Conservation (phyloP, 2,797 vertebrate species). For the Phoxinus dragarum region DNA sequence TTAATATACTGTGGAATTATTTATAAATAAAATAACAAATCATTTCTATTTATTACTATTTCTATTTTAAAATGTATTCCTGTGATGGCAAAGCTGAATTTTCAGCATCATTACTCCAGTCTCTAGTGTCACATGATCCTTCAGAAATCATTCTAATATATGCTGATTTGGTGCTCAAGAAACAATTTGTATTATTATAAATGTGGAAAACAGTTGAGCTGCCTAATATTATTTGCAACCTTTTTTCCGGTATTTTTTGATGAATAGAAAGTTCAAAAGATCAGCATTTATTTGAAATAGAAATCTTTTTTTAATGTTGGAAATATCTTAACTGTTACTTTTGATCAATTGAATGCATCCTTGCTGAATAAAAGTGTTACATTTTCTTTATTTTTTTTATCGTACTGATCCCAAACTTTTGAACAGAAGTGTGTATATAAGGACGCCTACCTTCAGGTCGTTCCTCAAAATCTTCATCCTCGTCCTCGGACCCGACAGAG, state of each 20-base stretch:
- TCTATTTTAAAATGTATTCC: neutral
- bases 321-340: neutral
- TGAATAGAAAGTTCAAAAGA: neutral
- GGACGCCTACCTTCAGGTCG: conserved; percentile 87
- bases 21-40: neutral
- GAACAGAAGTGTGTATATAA: neutral
- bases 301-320: neutral
- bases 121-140: neutral
- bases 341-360: neutral
- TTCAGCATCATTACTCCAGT: neutral
- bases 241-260: neutral
- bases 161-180: neutral
- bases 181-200: neutral
- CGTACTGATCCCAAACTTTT: neutral
- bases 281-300: neutral
- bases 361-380: neutral
- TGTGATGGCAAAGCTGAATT: neutral
- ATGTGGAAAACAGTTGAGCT: neutral
- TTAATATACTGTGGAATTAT: neutral
- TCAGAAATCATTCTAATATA: neutral
- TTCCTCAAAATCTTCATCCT: conserved; percentile 99
- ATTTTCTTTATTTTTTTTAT: too few relatives aligned
- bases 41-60: neutral
- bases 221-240: neutral
- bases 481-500: conserved; percentile 97